Evolutionary conservation across 2,113 vertebrate genomes (phyloP), one percentile per base, ranked within the genome.

Genomic region (Coreoperca whiteheadi): DNA sequence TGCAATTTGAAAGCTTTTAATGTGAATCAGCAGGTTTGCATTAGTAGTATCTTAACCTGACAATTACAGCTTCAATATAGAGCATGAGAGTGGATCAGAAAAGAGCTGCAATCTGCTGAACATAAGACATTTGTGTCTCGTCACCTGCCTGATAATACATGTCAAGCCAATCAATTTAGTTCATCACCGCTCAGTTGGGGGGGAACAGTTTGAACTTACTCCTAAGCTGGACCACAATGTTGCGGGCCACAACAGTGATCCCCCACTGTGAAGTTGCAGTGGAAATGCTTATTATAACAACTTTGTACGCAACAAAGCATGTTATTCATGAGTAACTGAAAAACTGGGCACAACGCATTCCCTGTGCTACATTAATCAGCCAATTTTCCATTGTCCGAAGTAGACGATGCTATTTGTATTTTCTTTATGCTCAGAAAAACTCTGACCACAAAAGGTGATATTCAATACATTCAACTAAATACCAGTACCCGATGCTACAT

Each of bases 371-470:
- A 34, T 32, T 23, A 69, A 37, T 34, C 28, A 37, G 28, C 18
- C 41, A 48, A 8, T 1, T 23, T 6, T 25, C 28, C 4, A 60
- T 37, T 39, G 30, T 25, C 15, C 21, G 5, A 41, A 43, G 37
- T 25, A 34, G 4, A 18, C 39, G 32, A 4, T 10, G 11, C 37
- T 46, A 6, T 41, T 6, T 60, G 8, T 79, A 10, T 65, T 32
- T 18, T 41, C 0, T 43, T 82, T 81, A 79, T 85, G 64, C 74
- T 83, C 30, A 28, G 23, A n/a, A 23, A 21, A 43, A 34, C 11
- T 57, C 18, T 39, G 48, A 43, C 16, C 30, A 23, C 46, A 53
- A 48, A 61, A 56, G 6, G 0, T 50, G 18, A 41, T 30, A 15
- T 53, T 23, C 9, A n/a, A 53, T 12, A 32, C 20, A 34, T 68